Conservation (phyloP, 2,797 vertebrate species). For the Oryzias sinensis region DNA sequence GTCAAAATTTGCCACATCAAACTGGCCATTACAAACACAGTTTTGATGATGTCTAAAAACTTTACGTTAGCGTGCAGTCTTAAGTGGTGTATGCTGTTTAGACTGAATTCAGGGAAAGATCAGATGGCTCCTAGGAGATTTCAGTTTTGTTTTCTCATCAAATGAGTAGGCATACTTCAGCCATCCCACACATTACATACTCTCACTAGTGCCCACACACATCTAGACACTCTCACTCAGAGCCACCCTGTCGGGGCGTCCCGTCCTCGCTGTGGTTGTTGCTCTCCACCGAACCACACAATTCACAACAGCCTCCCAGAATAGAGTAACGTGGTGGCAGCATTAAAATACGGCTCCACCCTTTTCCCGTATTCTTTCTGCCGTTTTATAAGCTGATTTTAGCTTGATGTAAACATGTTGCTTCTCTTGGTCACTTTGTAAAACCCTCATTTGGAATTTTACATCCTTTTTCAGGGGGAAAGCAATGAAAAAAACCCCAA, state of each 20-base stretch:
- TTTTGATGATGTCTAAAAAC: conserved; percentile 19
- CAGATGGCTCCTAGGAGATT: conserved; percentile 60
- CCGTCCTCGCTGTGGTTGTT: conserved; percentile 62
- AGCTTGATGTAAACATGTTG: conserved; percentile 52
- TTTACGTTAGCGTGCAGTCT: conserved; percentile 1
- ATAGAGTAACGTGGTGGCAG: conserved; percentile 65
- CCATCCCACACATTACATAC: conserved; percentile 46
- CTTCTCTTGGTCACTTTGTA: conserved; percentile 35
- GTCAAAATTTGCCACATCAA: conserved; percentile 6
- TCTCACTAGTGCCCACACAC: conserved; percentile 16
- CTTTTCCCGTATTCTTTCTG: conserved; percentile 63
- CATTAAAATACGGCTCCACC: conserved; percentile 68
- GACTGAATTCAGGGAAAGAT: conserved; percentile 51
- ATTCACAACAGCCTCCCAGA: conserved; percentile 77
- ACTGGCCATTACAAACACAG: conserved; percentile 15
- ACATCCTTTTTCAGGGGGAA: conserved; percentile 13
- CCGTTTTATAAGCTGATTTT: conserved; percentile 57
- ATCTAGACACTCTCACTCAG: conserved; percentile 9
- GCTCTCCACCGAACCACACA: conserved; percentile 66
- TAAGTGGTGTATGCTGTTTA: conserved; percentile 42
- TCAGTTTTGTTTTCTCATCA: conserved; percentile 65
- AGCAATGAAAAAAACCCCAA: conserved; percentile 40
- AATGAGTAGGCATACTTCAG: conserved; percentile 65
- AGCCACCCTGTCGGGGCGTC: conserved; percentile 63
- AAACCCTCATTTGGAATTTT: conserved; percentile 21